Base-by-base conservation (phyloP, 2,113 vertebrate genomes). In the Polypterus senegalus region DNA sequence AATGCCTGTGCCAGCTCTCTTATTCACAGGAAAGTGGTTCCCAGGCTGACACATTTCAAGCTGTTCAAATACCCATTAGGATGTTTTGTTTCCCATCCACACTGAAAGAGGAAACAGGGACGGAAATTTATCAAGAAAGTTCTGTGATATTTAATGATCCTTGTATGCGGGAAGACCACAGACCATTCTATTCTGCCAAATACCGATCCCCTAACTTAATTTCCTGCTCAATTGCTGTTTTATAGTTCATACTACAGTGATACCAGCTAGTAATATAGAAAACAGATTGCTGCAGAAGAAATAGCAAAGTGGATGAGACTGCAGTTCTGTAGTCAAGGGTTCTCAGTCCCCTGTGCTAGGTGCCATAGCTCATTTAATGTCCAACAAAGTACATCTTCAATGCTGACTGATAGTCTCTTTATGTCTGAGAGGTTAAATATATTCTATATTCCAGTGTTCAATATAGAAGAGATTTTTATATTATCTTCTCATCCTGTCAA, bases 221-320 rank as follows among this genome's bases (percentile, higher is more conserved):
- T 85, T 87, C 86, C 80, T 82, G 79, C 81, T 83, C 86, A 90
- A 83, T 84, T 81, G 78, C 71, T 86, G 84, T 86, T 87, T 85
- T 88, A 87, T 86, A 86, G 85, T 83, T 84, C 86, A 86, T 88
- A 86, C 80, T 86, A 81, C 81, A 83, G 81, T 79, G 80, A 83
- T 84, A 84, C 79, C 81, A 81, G 72, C 83, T 84, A 81, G 83
- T 86, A 82, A 87, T 88, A 86, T 85, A 83, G 84, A 82, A 86
- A 86, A 87, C 82, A 88, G 82, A 86, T 86, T 88, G 84, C 81
- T 75, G 81, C 80, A 78, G 78, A 71, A 73, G 70, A 83, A 45
- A 48, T 9, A 48, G 59, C 47, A 47, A 60, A 48, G 82, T 87
- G 86, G 79, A 85, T 83, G 81, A 81, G 78, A 77, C 78, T 81